phyloP scores from a whole-genome alignment of 1,140 invertebrate species.

The Hycleus phaleratus region DNA sequence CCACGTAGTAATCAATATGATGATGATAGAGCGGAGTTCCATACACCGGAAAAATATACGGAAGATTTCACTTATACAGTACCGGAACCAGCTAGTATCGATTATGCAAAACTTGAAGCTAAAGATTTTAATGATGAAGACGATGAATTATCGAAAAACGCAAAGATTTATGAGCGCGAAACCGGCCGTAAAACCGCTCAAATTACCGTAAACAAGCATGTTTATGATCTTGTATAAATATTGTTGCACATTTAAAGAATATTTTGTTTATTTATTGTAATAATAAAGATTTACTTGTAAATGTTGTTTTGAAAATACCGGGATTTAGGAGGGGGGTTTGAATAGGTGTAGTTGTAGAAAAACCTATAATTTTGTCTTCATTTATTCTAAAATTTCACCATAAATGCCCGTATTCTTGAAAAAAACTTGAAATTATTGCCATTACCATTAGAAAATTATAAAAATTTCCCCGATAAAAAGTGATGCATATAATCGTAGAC shows the following conservation, averaged over 20 bases:
- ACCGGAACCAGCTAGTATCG: slow-evolving; percentile 10
- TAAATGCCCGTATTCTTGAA: neutral
- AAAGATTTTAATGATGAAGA: slow-evolving; percentile 20
- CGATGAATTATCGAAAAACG: slow-evolving; percentile 18
- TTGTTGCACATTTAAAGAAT: no score
- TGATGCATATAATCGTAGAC: slow-evolving; percentile 75
- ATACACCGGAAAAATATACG: slow-evolving; percentile 18
- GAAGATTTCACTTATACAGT: slow-evolving; percentile 17
- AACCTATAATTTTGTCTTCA: neutral
- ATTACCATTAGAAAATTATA: slow-evolving; percentile 5
- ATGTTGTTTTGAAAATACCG: no score
- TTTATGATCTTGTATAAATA: no score
- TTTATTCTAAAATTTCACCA: no score
- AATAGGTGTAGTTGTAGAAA: neutral
- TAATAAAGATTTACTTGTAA: no score
- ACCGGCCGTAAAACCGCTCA: slow-evolving; percentile 10
- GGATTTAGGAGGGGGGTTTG: no score
- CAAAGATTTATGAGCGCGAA: slow-evolving; percentile 14
- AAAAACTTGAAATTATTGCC: neutral
- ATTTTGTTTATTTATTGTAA: no score
- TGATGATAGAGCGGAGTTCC: slow-evolving; percentile 6
- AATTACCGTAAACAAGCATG: no score
- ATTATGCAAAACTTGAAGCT: slow-evolving; percentile 12
- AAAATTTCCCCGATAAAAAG: slow-evolving; percentile 53
- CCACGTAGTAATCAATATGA: neutral